Evolutionary conservation across 2,113 vertebrate species (phyloP), one percentile per base, ranked within the genome.

Genomic region (Morone chrysops): DNA sequence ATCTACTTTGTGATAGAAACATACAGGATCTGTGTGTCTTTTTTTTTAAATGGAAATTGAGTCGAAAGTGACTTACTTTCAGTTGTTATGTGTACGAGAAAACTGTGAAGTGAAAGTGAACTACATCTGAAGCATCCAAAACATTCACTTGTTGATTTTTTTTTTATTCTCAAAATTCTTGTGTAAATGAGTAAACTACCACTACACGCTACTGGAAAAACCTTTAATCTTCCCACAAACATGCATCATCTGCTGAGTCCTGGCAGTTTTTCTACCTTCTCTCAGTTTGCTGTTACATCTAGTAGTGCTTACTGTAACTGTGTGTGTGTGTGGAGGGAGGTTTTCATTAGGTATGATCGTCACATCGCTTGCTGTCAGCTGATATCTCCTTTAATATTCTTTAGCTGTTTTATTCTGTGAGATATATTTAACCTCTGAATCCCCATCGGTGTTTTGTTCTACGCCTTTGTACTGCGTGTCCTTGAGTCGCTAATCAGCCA

Each of bases 391-490:
- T 70, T 50, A 61, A 67, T 82, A 76, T 78, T 90, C 85, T 80
- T 81, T 81, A n/a, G 22, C 40, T 1, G 50, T 59, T 82, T 76
- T 38, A 62, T 71, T 62, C 57, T 31, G 10, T 8, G 69, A 82
- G 84, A 84, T 90, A 78, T 83, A 81, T 88, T 87, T 90, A 89
- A 90, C 89, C 83, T 75, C 75, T 51, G 69, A 65, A 69, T 87
- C 81, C 90, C 80, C 84, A n/a, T 5, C 79, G 84, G 87, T 40
- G 73, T 56, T 7, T 61, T 78, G 68, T 81, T 86, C 69, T 74
- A 41, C 65, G 61, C 70, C 76, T 90, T 77, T 85, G 66, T 61
- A 57, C 82, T 48, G 57, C 4, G 22, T 75, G 92, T 88, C 89
- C 82, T 78, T 80, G 84, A 80, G 77, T 70, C 20, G 36, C 53